Evolutionary conservation across 2,797 vertebrate species (phyloP).

Genomic region (Sciurus vulgaris): DNA sequence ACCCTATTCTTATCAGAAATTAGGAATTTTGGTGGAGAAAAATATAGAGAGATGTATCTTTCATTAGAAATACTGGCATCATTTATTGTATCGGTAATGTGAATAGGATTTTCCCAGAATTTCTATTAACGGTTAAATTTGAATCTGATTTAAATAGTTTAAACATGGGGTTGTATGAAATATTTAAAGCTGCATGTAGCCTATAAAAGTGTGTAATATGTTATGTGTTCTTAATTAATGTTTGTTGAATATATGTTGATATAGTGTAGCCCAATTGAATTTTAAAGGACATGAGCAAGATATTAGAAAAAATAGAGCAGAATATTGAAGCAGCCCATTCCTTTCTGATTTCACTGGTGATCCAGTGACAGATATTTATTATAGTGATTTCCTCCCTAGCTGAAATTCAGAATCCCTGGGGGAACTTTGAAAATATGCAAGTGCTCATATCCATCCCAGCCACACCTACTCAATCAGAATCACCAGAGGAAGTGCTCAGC

Average conservation of each 20-base stretch:
- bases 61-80: not conserved
- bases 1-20: conserved; percentile 18
- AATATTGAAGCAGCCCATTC: not conserved
- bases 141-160: not conserved
- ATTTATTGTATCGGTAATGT: not conserved
- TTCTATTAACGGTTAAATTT: conserved; percentile 7
- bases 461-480: not conserved
- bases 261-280: not conserved
- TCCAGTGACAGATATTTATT: not conserved
- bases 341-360: not conserved
- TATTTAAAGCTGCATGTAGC: not conserved
- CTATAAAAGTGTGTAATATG: not conserved
- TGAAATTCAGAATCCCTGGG: not conserved
- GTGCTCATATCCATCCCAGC: not conserved
- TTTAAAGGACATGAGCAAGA: not conserved
- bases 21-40: not conserved
- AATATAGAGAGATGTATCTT: not conserved
- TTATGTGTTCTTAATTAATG: not conserved
- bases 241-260: not conserved
- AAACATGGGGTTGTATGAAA: not conserved
- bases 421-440: not conserved
- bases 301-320: not conserved
- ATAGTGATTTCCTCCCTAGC: not conserved
- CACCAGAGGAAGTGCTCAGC: not conserved
- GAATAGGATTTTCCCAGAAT: not conserved